Percentiles rank a stretch among this genome's conserved stretches.
Conservation (phyloP, 2,113 vertebrate genomes). For the Pycnonotus jocosus region DNA sequence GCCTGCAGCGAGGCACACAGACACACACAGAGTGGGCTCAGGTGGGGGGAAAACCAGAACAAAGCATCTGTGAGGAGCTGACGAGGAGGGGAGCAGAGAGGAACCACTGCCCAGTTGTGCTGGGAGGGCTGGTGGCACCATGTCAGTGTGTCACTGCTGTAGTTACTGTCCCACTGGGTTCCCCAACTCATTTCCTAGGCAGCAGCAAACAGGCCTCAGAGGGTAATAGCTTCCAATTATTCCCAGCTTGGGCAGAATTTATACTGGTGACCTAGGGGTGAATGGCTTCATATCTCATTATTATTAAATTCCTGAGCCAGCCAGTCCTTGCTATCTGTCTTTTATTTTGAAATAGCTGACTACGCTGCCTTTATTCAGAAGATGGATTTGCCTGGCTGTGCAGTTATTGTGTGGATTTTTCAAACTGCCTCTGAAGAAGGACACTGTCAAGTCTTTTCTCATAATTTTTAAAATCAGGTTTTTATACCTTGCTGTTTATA, state of each 20-base stretch:
- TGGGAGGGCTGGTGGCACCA: background rate
- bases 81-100: background rate
- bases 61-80: background rate
- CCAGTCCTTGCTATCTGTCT: conserved; percentile 48
- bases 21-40: background rate
- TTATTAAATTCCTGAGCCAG: conserved; percentile 55
- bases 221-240: conserved; percentile 57
- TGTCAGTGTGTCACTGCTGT: fast-evolving
- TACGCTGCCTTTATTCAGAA: conserved; percentile 52
- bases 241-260: conserved; percentile 50
- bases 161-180: background rate
- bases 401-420: conserved; percentile 59
- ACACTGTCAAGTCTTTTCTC: conserved; percentile 45
- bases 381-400: conserved; percentile 45
- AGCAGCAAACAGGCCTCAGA: conserved; percentile 15
- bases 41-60: background rate
- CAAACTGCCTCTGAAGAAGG: conserved; percentile 55
- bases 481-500: conserved; percentile 48
- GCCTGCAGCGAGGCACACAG: conserved; percentile 70
- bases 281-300: conserved; percentile 64
- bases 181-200: conserved; percentile 2
- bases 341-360: conserved; percentile 61
- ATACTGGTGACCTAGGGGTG: conserved; percentile 48
- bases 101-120: background rate
- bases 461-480: conserved; percentile 54